Base-by-base conservation (phyloP, 2,888 invertebrate species). In the Megastigmus dorsalis region DNA sequence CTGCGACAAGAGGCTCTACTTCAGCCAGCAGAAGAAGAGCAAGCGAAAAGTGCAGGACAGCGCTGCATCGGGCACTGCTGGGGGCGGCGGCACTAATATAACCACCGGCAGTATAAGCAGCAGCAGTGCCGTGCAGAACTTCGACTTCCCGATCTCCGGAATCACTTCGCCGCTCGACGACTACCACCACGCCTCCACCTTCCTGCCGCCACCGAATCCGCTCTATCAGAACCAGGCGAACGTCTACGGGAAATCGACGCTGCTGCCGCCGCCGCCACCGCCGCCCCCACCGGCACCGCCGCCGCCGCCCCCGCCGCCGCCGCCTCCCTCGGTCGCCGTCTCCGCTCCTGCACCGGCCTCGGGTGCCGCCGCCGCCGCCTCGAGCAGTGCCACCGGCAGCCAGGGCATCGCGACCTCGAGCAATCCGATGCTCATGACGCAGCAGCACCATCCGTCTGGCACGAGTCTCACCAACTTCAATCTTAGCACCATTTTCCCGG, bases 401-500 rank as follows among this genome's bases (percentile, higher is more conserved):
- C 57, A 60, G n/a, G 59, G 36, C 2, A 45, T n/a, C 18, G 81
- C 81, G 4, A 78, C 81, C 3, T 75, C 81, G 2, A 78, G 80
- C 65, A 86, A 86, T 69, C 81, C 84, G 0, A 84, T 84, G 80
- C 79, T 82, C 3, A 85, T 87, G 82, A 80, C 80, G 54, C 76
- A 76, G 23, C 72, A 73, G 33, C 76, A 87, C 80, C 88, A 87
- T 82, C 86, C 87, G 0, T 87, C 88, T 3, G 90, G 91, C 41
- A 90, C 90, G 4, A 90, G 91, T 67, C 87, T 93, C 38, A 93
- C 95, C 0, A 95, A 95, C 86, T 95, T 95, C 84, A 95, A 95
- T 88, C 89, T 95, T 48, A 94, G 94, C 82, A 93, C 95, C 0
- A 94, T 95, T 82, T 95, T 95, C 86, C 95, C 95, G 1, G 95